phyloP scores from a whole-genome alignment of 2,888 invertebrate species.

The Cecidostiba fungosa region DNA sequence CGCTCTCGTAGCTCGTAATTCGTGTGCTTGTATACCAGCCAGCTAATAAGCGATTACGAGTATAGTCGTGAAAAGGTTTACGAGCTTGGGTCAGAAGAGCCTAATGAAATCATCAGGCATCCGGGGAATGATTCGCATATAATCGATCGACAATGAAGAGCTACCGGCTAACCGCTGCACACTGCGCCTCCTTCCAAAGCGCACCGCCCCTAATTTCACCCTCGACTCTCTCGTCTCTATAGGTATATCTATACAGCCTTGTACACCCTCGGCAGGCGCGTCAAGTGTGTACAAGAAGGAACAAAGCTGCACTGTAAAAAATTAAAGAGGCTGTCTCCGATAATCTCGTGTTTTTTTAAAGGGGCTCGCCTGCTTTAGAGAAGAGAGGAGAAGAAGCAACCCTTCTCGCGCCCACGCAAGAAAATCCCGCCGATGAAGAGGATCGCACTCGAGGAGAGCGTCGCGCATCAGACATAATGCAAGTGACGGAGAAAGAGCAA shows the following conservation, averaged over 20 bases:
- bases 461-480: not conserved
- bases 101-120: slow-evolving; percentile 19
- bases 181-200: slow-evolving; percentile 23
- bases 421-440: slow-evolving; percentile 16
- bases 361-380: no score
- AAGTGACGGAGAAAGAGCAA: slow-evolving; percentile 6
- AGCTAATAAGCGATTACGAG: not conserved
- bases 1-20: not conserved
- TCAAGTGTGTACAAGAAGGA: not conserved
- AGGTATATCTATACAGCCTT: no score
- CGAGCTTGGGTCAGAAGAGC: not conserved
- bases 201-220: slow-evolving; percentile 40
- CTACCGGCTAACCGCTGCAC: slow-evolving; percentile 17
- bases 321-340: slow-evolving; percentile 16
- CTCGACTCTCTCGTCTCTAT: not conserved
- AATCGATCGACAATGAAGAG: slow-evolving; percentile 42
- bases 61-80: not conserved
- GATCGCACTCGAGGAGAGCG: not conserved
- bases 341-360: not conserved
- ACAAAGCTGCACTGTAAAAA: not conserved
- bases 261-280: not conserved
- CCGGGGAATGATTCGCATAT: slow-evolving; percentile 29
- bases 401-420: not conserved
- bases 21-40: no score
- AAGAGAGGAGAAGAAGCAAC: not conserved